Conservation (phyloP, 2,797 vertebrate genomes). For the Anguilla anguilla region DNA sequence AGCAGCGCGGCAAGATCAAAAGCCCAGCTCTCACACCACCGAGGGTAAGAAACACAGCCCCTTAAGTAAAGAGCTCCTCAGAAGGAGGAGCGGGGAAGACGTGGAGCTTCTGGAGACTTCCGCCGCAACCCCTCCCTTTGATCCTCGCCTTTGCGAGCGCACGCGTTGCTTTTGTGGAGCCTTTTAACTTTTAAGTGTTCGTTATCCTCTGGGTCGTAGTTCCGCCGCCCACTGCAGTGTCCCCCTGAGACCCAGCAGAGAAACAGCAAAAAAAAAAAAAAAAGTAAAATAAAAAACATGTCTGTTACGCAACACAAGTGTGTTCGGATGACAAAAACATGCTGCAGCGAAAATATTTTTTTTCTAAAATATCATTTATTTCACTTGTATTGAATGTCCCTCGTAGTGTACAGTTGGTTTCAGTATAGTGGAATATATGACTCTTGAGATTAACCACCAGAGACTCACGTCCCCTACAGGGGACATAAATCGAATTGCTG, state of each 20-base stretch:
- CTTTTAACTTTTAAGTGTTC: neutral
- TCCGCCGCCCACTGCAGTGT: neutral
- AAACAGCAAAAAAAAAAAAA: no score
- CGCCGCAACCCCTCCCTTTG: neutral
- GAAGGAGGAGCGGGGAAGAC: neutral
- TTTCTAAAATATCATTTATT: neutral
- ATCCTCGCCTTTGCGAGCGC: neutral
- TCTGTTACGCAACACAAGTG: no score
- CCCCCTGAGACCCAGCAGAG: neutral
- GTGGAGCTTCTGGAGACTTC: neutral
- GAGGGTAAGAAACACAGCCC: neutral
- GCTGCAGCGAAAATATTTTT: neutral
- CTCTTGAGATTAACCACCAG: neutral
- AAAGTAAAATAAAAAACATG: no score
- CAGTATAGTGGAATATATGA: neutral
- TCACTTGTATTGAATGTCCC: no score
- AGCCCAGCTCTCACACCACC: neutral
- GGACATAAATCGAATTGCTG: no score
- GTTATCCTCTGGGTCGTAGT: neutral
- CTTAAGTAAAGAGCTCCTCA: neutral
- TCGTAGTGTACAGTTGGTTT: neutral
- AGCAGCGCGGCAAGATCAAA: neutral
- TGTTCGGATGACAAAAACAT: constrained; percentile 13
- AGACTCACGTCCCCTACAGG: no score
- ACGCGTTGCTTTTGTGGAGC: neutral